These are phyloP conservation scores for Umimayanthus chanpuru DNA, from an alignment of 92 coral and sea anemone species.

Conservation along the genomic window DNA sequence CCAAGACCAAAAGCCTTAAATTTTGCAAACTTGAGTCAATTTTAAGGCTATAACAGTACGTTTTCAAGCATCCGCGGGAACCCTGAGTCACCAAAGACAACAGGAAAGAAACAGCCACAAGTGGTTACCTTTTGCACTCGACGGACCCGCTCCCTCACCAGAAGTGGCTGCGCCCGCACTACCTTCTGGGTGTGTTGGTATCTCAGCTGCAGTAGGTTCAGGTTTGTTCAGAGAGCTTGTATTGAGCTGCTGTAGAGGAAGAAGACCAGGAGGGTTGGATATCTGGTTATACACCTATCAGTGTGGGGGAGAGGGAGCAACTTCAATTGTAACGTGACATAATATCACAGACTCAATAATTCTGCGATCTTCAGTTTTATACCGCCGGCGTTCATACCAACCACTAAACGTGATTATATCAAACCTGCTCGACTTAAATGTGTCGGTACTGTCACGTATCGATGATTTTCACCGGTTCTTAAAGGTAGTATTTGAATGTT, in stretches of 20 bases:
- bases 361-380: too few species aligned
- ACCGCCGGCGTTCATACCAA: too few species aligned
- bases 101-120: not conserved
- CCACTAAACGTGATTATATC: too few species aligned
- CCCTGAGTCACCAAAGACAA: not conserved
- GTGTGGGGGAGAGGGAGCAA: not conserved
- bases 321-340: not conserved
- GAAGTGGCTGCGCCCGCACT: not conserved
- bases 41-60: too few species aligned
- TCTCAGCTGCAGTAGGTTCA: not conserved
- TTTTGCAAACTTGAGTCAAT: too few species aligned
- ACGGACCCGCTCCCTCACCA: conserved; percentile 8
- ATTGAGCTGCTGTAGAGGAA: not conserved
- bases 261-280: too few species aligned
- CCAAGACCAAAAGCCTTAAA: too few species aligned
- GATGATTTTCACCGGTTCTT: too few species aligned
- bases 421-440: too few species aligned
- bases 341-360: not conserved
- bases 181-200: not conserved
- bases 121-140: conserved; percentile 19
- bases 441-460: too few species aligned
- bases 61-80: too few species aligned
- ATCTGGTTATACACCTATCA: not conserved
- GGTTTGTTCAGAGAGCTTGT: conserved; percentile 24
- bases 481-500: too few species aligned